phyloP scores from a whole-genome alignment of 2,113 vertebrate species.

The Butorides virescens region DNA sequence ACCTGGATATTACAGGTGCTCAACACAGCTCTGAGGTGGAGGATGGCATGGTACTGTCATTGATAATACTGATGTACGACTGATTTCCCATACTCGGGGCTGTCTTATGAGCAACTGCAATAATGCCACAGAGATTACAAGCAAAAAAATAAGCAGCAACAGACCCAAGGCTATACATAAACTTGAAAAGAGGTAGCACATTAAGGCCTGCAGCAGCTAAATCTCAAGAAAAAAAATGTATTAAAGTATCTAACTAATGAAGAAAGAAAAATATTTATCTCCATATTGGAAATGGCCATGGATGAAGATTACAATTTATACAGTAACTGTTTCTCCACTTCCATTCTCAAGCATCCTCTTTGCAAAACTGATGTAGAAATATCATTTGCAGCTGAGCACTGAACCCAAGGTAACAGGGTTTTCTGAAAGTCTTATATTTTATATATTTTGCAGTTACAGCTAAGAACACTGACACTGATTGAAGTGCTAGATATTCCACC shows the following conservation, averaged over 20 bases:
- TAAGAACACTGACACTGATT: neutral
- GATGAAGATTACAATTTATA: neutral
- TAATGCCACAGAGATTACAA: neutral
- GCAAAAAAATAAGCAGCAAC: neutral
- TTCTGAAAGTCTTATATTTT: neutral
- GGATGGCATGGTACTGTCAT: neutral
- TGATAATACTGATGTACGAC: neutral
- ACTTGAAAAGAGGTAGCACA: neutral
- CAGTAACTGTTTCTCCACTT: neutral
- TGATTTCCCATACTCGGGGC: neutral
- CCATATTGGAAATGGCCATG: neutral
- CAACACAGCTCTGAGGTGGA: neutral
- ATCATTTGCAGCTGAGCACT: neutral
- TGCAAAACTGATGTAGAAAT: neutral
- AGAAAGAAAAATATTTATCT: neutral
- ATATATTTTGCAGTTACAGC: neutral
- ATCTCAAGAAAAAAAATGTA: neutral
- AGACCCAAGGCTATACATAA: neutral
- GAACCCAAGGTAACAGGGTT: neutral
- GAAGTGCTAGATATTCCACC: neutral
- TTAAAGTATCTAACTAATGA: neutral
- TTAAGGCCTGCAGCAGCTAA: neutral
- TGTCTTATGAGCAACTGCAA: neutral
- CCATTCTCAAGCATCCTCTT: neutral
- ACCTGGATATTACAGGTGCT: neutral